These are phyloP conservation scores for Bombus waltoni DNA, from an alignment of 1,140 invertebrate genomes.

Conservation along the genomic window DNA sequence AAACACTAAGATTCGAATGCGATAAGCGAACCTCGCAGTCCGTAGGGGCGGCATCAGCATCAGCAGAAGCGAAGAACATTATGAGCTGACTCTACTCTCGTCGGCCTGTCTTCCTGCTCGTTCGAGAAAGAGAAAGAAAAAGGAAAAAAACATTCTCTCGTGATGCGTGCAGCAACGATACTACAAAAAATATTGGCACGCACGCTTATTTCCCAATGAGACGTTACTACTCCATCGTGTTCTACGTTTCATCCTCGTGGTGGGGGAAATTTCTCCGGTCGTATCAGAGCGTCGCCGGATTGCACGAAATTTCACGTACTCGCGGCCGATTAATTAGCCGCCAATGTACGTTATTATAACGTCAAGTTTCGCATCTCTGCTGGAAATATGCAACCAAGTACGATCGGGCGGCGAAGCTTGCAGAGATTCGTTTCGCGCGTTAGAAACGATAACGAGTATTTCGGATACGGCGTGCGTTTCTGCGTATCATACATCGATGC, in stretches of 20 bases:
- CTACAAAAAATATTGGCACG: not conserved
- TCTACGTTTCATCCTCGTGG: no score
- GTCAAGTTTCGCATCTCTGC: no score
- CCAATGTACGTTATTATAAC: no score
- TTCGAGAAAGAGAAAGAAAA: no score
- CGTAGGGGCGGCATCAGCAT: not conserved
- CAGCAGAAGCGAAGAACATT: not conserved
- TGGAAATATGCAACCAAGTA: no score
- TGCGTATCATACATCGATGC: fast-evolving
- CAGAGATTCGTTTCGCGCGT: no score
- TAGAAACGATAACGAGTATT: no score
- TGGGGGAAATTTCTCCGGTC: no score
- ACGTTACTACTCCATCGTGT: not conserved
- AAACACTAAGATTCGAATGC: conserved; percentile 44
- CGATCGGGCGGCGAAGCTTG: no score
- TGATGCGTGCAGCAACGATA: not conserved
- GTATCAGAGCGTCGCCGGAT: not conserved
- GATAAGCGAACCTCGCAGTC: not conserved
- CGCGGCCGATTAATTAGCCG: no score
- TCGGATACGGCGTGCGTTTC: no score
- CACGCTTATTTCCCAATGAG: not conserved
- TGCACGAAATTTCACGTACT: not conserved
- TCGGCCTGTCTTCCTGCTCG: not conserved
- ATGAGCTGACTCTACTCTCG: not conserved
- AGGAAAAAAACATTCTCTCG: not conserved